A percentile compares a stretch with the other conserved stretches of the same genome.
These are phyloP conservation scores for Leptinotarsa undecemlineata DNA, from an alignment of 1,140 invertebrate species.

Conservation along the genomic window DNA sequence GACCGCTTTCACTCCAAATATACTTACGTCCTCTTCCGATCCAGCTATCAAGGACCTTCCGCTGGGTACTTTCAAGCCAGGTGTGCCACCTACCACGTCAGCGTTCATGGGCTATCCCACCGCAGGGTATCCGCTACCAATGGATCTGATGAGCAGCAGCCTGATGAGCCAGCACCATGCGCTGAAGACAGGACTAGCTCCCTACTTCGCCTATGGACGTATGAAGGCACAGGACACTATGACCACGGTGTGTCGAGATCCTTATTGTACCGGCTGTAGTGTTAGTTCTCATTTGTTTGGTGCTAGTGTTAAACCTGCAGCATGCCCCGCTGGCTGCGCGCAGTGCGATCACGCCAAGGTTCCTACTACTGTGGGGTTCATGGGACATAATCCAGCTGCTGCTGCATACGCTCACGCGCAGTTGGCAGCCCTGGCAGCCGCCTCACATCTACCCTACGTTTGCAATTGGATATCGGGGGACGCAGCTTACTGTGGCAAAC, in stretches of 20 bases:
- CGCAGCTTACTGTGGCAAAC: constrained; percentile 91
- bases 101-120: constrained; percentile 60
- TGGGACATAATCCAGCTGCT: constrained; percentile 59
- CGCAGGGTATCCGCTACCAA: constrained; percentile 58
- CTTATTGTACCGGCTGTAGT: constrained; percentile 89
- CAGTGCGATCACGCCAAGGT: constrained; percentile 93
- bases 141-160: constrained; percentile 74
- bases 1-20: constrained; percentile 58
- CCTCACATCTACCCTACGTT: constrained; percentile 73
- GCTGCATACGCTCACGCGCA: constrained; percentile 76
- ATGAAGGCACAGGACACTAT: constrained; percentile 65
- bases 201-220: constrained; percentile 73
- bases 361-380: constrained; percentile 56
- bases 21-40: constrained; percentile 60
- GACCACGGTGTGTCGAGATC: constrained; percentile 82
- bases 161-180: constrained; percentile 73
- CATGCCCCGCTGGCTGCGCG: constrained; percentile 89
- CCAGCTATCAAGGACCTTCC: constrained; percentile 67
- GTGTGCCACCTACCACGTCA: constrained; percentile 59
- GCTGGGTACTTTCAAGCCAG: constrained; percentile 67
- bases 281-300: constrained; percentile 76
- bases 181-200: constrained; percentile 67
- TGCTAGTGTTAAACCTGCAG: constrained; percentile 78
- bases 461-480: constrained; percentile 93
- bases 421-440: constrained; percentile 71